Conservation (phyloP, 2,113 vertebrate genomes). For the Orthochromis malagaraziensis region DNA sequence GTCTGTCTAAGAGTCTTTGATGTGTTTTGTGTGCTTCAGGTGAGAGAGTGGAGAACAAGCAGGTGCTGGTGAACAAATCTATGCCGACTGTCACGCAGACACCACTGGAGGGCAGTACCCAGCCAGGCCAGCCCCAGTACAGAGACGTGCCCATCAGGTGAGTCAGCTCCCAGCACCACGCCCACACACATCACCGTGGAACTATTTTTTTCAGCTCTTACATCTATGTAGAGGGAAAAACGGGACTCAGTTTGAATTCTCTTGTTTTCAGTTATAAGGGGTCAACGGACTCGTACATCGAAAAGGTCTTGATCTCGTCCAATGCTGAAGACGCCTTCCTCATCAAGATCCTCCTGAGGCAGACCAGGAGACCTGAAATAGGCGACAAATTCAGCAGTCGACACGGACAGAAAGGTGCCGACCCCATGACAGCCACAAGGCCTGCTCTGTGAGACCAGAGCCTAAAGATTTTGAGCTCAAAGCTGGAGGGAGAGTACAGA, state of each 20-base stretch:
- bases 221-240: neutral
- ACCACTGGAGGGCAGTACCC: constrained; percentile 88
- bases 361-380: constrained; percentile 94
- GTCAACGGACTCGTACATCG: constrained; percentile 93
- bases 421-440: neutral
- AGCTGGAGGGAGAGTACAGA: neutral
- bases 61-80: constrained; percentile 95
- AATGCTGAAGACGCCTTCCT: constrained; percentile 97
- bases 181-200: neutral
- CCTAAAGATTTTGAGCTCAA: neutral
- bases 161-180: constrained; percentile 19
- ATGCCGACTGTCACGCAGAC: constrained; percentile 98
- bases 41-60: constrained; percentile 96
- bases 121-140: constrained; percentile 90
- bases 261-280: constrained; percentile 85
- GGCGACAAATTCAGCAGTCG: constrained; percentile 99
- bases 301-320: constrained; percentile 99
- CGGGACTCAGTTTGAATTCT: neutral
- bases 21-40: constrained; percentile 63
- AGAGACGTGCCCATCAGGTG: constrained; percentile 95
- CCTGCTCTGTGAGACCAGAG: neutral
- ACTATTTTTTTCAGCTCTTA: neutral
- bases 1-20: neutral
- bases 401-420: constrained; percentile 93
- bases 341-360: constrained; percentile 97